phyloP scores from a whole-genome alignment of 2,888 invertebrate genomes.

The Salpingus planirostris region DNA sequence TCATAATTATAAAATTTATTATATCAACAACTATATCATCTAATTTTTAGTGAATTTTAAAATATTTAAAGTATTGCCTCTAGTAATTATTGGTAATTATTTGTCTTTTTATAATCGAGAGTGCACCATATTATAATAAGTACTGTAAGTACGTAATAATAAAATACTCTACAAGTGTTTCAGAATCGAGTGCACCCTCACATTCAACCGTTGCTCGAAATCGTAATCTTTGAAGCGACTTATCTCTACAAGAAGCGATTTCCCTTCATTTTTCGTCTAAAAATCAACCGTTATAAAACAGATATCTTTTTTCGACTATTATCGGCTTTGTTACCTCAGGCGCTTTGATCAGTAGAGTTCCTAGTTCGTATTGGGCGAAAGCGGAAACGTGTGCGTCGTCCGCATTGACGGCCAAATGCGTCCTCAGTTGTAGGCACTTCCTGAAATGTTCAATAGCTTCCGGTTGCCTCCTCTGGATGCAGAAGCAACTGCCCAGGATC shows the following conservation, averaged over 20 bases:
- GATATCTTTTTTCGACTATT: neutral
- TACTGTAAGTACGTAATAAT: no score
- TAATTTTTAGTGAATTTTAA: no score
- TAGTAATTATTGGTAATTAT: no score
- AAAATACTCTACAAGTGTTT: conserved; percentile 29
- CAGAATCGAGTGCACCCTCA: conserved; percentile 51
- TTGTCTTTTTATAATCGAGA: no score
- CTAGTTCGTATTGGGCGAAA: conserved; percentile 57
- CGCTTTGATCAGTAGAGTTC: conserved; percentile 42
- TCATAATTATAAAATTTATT: no score
- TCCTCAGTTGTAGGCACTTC: conserved; percentile 35
- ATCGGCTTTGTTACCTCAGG: conserved; percentile 19
- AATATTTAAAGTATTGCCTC: neutral
- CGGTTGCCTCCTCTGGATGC: conserved; percentile 38
- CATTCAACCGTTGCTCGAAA: conserved; percentile 56
- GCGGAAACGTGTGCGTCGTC: conserved; percentile 52
- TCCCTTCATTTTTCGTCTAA: conserved; percentile 48
- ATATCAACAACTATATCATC: no score
- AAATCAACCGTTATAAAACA: conserved; percentile 5
- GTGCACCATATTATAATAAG: no score
- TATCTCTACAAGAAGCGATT: conserved; percentile 43
- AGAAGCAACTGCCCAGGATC: conserved; percentile 45
- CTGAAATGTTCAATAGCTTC: conserved; percentile 37
- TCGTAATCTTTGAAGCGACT: conserved; percentile 54
- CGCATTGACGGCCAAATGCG: conserved; percentile 21